phyloP scores from a whole-genome alignment of 2,888 invertebrate genomes.

The Coelopa pilipes region DNA sequence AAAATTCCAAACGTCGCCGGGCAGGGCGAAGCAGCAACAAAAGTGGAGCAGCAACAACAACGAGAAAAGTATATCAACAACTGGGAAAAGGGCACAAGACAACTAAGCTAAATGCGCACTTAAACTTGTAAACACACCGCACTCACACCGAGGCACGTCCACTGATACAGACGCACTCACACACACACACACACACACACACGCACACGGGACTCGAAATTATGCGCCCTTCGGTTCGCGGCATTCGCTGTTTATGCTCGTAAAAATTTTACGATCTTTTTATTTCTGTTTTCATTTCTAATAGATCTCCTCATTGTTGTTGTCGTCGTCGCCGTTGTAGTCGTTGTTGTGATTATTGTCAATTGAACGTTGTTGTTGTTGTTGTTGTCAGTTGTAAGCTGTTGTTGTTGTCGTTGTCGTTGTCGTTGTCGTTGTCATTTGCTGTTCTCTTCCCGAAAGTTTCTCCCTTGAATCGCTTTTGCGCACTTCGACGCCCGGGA shows the following conservation, averaged over 20 bases:
- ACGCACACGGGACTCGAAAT: constrained; percentile 5
- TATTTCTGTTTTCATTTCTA: constrained; percentile 14
- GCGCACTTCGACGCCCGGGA: not conserved
- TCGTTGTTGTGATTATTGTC: not conserved
- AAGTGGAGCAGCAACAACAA: not conserved
- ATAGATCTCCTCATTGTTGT: constrained; percentile 7
- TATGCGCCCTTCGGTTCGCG: constrained; percentile 23
- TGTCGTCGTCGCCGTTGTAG: not conserved
- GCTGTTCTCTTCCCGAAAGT: not conserved
- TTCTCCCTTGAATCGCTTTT: not conserved
- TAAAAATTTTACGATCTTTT: constrained; percentile 29
- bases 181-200: not conserved
- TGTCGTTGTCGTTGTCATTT: not conserved
- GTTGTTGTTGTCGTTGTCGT: not conserved
- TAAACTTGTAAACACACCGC: constrained; percentile 11
- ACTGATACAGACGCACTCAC: not conserved
- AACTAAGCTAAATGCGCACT: constrained; percentile 14
- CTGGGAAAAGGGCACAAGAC: constrained; percentile 12
- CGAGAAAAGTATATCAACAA: not conserved
- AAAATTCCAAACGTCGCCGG: too few relatives aligned
- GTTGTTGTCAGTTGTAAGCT: constrained; percentile 8
- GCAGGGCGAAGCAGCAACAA: not conserved
- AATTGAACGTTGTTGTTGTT: not conserved
- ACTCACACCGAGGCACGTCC: not conserved
- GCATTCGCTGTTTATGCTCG: constrained; percentile 24